phyloP scores from a whole-genome alignment of 1,140 invertebrate species.

The Drosophila sulfurigaster region DNA sequence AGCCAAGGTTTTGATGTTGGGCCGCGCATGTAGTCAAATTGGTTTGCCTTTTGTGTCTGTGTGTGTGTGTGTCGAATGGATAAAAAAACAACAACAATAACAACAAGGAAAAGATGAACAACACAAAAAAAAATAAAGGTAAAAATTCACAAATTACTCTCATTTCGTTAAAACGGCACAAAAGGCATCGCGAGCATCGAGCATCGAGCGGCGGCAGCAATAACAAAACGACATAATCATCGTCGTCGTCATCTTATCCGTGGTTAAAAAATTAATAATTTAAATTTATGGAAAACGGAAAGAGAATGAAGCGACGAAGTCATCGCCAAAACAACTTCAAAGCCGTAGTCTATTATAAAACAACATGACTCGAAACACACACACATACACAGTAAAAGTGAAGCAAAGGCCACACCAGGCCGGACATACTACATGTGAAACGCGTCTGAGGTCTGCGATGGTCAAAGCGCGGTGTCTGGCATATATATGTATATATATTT shows the following conservation, averaged over 20 bases:
- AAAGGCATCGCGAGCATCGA: conserved; percentile 33
- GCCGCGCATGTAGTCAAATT: conserved; percentile 74
- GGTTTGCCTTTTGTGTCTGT: conserved; percentile 71
- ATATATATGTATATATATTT: background rate
- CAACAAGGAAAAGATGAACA: conserved; percentile 34
- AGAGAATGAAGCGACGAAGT: conserved; percentile 80
- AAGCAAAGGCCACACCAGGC: conserved; percentile 37
- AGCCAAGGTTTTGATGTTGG: conserved; percentile 69
- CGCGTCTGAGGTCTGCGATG: conserved; percentile 40
- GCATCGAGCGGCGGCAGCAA: conserved; percentile 53
- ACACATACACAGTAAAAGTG: conserved; percentile 31
- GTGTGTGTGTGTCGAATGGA: conserved; percentile 64
- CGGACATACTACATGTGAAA: conserved; percentile 38
- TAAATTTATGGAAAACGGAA: conserved; percentile 81
- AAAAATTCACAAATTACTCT: conserved; percentile 81
- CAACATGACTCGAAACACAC: conserved; percentile 66
- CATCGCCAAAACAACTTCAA: conserved; percentile 77
- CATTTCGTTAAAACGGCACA: conserved; percentile 81
- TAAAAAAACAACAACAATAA: conserved; percentile 34
- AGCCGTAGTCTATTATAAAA: conserved; percentile 78
- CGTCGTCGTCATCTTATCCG: conserved; percentile 79
- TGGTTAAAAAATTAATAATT: conserved; percentile 83
- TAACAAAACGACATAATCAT: conserved; percentile 83
- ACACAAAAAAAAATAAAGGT: conserved; percentile 60
- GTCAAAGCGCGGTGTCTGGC: conserved; percentile 34